phyloP scores from a whole-genome alignment of 2,113 vertebrate genomes.

The Plestiodon gilberti region DNA sequence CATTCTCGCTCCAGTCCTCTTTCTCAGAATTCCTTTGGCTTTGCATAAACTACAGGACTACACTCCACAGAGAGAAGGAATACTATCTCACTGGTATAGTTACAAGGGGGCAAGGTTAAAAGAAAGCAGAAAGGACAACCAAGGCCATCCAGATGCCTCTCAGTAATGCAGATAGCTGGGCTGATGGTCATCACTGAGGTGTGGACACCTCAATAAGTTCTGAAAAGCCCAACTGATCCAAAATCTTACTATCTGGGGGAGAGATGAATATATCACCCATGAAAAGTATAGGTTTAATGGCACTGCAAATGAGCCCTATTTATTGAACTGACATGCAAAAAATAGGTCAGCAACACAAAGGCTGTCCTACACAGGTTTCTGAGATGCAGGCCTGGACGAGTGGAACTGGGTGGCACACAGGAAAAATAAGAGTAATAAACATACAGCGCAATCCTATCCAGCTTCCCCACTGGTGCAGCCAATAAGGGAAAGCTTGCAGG shows the following conservation, averaged over 20 bases:
- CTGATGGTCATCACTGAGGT: not conserved
- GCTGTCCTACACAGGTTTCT: not conserved
- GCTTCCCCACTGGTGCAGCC: too few species aligned
- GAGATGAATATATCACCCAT: not conserved
- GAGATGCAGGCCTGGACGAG: not conserved
- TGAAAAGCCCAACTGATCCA: slow-evolving; percentile 1
- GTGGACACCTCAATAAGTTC: not conserved
- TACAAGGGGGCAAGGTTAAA: not conserved
- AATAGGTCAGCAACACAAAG: not conserved
- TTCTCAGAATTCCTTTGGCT: not conserved
- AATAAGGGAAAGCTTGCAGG: too few species aligned
- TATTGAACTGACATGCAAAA: not conserved
- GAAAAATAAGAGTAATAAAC: not conserved
- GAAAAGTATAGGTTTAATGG: not conserved
- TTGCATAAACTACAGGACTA: not conserved
- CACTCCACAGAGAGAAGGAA: not conserved
- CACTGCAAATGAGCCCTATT: not conserved
- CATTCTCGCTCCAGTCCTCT: not conserved
- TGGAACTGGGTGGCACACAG: not conserved
- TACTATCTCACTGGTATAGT: not conserved
- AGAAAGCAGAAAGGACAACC: not conserved
- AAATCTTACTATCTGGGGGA: not conserved
- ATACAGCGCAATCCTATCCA: too few species aligned
- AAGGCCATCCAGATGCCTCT: not conserved
- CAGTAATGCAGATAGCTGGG: not conserved